These are phyloP conservation scores for Troides oblongomaculatus DNA, from an alignment of 2,888 invertebrate genomes.

Conservation along the genomic window DNA sequence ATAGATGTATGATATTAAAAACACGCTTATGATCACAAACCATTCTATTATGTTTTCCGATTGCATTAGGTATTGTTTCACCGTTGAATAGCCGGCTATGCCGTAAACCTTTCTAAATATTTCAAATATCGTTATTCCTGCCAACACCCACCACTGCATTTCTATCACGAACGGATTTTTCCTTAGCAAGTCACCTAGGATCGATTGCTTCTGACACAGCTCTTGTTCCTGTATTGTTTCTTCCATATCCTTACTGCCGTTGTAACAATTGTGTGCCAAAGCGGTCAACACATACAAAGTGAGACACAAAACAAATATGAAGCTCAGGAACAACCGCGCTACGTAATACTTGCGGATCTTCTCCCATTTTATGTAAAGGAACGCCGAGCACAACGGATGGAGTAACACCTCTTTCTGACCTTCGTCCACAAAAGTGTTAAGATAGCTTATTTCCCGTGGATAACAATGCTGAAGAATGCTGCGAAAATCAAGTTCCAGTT, in stretches of 20 bases:
- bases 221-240: slow-evolving; percentile 86
- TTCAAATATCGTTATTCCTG: slow-evolving; percentile 89
- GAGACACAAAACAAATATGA: slow-evolving; percentile 89
- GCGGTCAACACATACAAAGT: slow-evolving; percentile 90
- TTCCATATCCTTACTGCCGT: slow-evolving; percentile 88
- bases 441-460: slow-evolving; percentile 90
- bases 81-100: slow-evolving; percentile 88
- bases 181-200: slow-evolving; percentile 86
- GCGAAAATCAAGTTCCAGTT: slow-evolving; percentile 89
- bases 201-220: slow-evolving; percentile 88
- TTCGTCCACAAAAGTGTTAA: slow-evolving; percentile 92
- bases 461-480: slow-evolving; percentile 90
- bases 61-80: slow-evolving; percentile 90
- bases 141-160: slow-evolving; percentile 91
- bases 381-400: slow-evolving; percentile 93
- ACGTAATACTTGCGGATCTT: slow-evolving; percentile 94
- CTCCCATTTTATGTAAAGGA: slow-evolving; percentile 93
- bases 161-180: slow-evolving; percentile 88
- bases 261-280: slow-evolving; percentile 91
- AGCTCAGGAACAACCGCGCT: slow-evolving; percentile 87
- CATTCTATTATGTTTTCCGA: slow-evolving; percentile 93
- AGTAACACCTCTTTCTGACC: slow-evolving; percentile 92
- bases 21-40: slow-evolving; percentile 91
- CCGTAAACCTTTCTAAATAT: slow-evolving; percentile 90
- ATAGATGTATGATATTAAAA: slow-evolving; percentile 90